Base-by-base conservation (phyloP, 2,113 vertebrate species). In the Leucosticte australis region DNA sequence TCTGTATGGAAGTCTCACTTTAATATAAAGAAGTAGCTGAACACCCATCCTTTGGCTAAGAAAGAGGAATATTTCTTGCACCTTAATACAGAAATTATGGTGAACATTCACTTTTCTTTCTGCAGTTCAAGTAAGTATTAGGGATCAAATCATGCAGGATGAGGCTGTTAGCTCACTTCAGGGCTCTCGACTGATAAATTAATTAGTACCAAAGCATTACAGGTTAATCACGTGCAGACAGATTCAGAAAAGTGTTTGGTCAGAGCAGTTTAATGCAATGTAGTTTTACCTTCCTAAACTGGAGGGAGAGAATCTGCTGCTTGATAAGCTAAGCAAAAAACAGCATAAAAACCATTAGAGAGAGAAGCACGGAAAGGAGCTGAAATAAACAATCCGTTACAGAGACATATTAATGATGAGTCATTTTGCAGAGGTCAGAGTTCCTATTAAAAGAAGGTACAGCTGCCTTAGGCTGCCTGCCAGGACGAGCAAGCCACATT, bases 291-390 rank as follows among this genome's bases (percentile, higher is more conserved):
- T 99, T 98, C 96, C 97, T 95, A 98, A 98, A 95, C 98, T 98
- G 99, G 98, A 98, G 98, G 98, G 98, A 98, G 98, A 98, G 97
- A 98, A 98, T 98, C 99, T 98, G 98, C 94, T 98, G 97, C 97
- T 98, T 97, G 98, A 98, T 98, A 98, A 99, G 98, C 99, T 99
- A 99, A 98, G 99, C 98, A 97, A 97, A 98, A 97, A 97, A 98
- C 98, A 98, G 98, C 98, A 99, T 98, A 99, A 98, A 97, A 98
- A 98, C 91, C 97, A 98, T 97, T 97, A 98, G 97, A 96, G 44
- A 63, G 42, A 89, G 64, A 97, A 98, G 97, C 97, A 95, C 22
- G 42, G 84, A 96, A 87, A 94, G 87, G 92, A 94, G 89, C 94
- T 82, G 63, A 93, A 96, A 94, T 85, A 95, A 97, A 96, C 92